Evolutionary conservation across 37 sponge, comb jelly and placozoan genomes (phyloP).

Genomic region (Haliclona indistincta): DNA sequence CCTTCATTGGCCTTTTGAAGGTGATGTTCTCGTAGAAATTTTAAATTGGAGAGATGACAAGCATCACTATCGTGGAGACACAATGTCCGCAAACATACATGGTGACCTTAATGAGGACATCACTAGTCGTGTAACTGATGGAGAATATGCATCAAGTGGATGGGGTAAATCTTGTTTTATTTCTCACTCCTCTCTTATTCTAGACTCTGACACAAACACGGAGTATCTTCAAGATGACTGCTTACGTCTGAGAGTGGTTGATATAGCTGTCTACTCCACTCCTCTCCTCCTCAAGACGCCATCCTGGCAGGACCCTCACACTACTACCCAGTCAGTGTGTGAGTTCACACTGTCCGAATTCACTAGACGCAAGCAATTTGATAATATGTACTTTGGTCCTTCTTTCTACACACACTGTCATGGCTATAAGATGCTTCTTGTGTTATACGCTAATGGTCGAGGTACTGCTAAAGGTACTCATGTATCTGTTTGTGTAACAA

Average conservation of each 20-base stretch:
- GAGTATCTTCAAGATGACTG: slow-evolving; percentile 16
- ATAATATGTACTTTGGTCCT: no score
- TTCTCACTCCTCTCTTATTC: not conserved
- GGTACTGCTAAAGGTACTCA: not conserved
- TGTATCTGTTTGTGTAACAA: not conserved
- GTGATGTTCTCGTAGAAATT: not conserved
- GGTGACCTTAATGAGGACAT: not conserved
- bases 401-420: slow-evolving; percentile 19
- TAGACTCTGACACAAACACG: not conserved
- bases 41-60: not conserved
- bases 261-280: not conserved
- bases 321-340: no score
- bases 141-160: not conserved
- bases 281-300: no score
- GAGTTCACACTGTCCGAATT: no score
- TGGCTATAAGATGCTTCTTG: slow-evolving; percentile 40
- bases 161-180: not conserved
- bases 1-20: slow-evolving; percentile 2
- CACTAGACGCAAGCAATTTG: no score
- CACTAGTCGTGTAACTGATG: not conserved
- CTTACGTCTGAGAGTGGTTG: not conserved
- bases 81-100: not conserved
- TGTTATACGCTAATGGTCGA: not conserved
- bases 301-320: no score
- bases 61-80: not conserved